Base-by-base conservation (phyloP, 2,797 vertebrate species). In the Eulemur mongoz region DNA sequence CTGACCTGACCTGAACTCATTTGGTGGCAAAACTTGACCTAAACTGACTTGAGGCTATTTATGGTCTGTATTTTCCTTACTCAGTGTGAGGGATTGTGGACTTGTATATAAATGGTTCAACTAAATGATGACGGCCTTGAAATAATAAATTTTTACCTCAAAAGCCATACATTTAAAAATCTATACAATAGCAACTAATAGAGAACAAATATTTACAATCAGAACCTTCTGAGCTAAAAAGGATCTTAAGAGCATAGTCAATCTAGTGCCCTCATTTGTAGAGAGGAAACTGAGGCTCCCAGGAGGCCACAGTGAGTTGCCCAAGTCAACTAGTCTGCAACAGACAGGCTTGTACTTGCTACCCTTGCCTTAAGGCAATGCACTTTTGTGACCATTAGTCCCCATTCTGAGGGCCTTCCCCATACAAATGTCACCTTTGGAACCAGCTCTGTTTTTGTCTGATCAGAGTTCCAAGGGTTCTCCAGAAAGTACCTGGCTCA, bases 21-120 rank as follows among this genome's bases (percentile, higher is more conserved):
- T 25, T 95, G 65, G 65, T 90, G 70, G 59, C 92, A 93, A 95
- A 95, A 90, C 38, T 38, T 91, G 79, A 88, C 73, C 73, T 89
- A 69, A 87, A 82, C n/a, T 81, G 65, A 87, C 91, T 52, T 20
- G 32, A 92, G 61, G 45, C 59, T 95, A 95, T 88, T 94, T 76
- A 93, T 65, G 89, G 52, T 72, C 52, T 92, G 67, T 35, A 52
- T 59, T 93, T 94, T 80, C 86, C 86, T 70, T 32, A 30, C 4
- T 14, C 35, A 65, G 13, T 69, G 57, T 69, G 40, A 96, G 50
- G 52, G 57, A 27, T 20, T 30, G 12, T 67, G 4, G 3, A 67
- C 84, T 57, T 83, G 20, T 27, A 32, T 20, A 80, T 45, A 94
- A 88, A 75, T 38, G 52, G 32, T 57, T 95, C 61, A 78, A 70